These are phyloP conservation scores for Drosophila pseudotakahashii DNA, from an alignment of 2,888 invertebrate genomes.

Conservation along the genomic window DNA sequence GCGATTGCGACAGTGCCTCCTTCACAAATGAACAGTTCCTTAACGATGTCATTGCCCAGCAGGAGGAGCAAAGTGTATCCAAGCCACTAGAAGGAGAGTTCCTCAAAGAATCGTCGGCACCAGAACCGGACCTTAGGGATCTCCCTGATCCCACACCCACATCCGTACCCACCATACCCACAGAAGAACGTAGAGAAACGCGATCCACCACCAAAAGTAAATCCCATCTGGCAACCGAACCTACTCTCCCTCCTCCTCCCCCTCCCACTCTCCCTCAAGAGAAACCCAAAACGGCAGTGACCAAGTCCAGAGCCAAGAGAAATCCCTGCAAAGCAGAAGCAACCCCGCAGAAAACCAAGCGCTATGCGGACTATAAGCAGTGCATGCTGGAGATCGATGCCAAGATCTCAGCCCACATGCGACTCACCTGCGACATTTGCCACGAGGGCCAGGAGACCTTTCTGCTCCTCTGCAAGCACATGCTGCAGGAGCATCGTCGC, in stretches of 20 bases:
- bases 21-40: conserved; percentile 68
- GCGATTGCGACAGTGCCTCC: conserved; percentile 37
- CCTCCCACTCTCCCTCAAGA: conserved; percentile 19
- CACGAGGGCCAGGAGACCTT: conserved; percentile 70
- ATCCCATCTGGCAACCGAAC: conserved; percentile 30
- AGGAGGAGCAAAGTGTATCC: background rate
- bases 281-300: background rate
- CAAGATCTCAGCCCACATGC: conserved; percentile 81
- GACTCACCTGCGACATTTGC: conserved; percentile 81
- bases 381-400: conserved; percentile 77
- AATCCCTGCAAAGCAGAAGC: conserved; percentile 14
- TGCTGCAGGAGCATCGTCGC: conserved; percentile 65
- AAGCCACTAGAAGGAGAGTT: background rate
- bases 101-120: background rate
- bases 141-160: background rate
- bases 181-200: conserved; percentile 58
- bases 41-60: conserved; percentile 47
- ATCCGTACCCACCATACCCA: background rate
- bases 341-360: conserved; percentile 27
- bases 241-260: background rate
- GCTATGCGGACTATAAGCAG: conserved; percentile 55
- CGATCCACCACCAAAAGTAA: conserved; percentile 58
- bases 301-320: conserved; percentile 17
- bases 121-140: background rate
- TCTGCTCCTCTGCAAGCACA: conserved; percentile 76